phyloP scores from a whole-genome alignment of 2,113 vertebrate species.

The Tachuris rubrigastra region DNA sequence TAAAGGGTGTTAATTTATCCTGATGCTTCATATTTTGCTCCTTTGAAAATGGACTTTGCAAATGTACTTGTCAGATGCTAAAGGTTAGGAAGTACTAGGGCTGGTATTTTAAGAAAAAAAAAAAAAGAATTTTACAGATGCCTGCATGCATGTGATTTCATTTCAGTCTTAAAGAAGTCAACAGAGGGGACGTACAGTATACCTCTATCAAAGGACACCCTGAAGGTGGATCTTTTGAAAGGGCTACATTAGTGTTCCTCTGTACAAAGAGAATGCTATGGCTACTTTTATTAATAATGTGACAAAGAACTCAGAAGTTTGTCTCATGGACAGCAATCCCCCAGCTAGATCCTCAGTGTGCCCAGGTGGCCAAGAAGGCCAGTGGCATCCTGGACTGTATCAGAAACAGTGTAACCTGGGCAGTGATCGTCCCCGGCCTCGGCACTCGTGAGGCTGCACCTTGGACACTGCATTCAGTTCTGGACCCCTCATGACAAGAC shows the following conservation, averaged over 20 bases:
- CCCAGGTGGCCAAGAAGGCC: background rate
- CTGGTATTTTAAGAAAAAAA: background rate
- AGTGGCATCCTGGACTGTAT: background rate
- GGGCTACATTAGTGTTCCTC: background rate
- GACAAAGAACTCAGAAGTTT: background rate
- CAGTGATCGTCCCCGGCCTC: background rate
- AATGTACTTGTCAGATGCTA: background rate
- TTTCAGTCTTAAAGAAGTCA: background rate
- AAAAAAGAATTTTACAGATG: background rate
- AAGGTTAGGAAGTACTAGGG: background rate
- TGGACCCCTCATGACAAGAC: background rate
- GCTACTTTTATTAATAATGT: background rate
- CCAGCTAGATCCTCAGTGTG: background rate
- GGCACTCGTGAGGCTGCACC: background rate
- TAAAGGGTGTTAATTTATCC: background rate
- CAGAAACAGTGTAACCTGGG: background rate
- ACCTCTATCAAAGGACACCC: background rate
- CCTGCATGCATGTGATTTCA: background rate
- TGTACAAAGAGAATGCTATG: background rate
- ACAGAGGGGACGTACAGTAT: background rate
- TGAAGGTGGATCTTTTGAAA: background rate
- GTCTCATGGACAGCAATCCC: background rate
- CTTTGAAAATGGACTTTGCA: background rate
- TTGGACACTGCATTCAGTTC: rapidly evolving
- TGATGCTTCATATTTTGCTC: background rate